A percentile compares a stretch with the other conserved stretches of the same genome.
Evolutionary conservation across 2,113 vertebrate genomes (phyloP).

Genomic region (Pelodiscus sinensis): DNA sequence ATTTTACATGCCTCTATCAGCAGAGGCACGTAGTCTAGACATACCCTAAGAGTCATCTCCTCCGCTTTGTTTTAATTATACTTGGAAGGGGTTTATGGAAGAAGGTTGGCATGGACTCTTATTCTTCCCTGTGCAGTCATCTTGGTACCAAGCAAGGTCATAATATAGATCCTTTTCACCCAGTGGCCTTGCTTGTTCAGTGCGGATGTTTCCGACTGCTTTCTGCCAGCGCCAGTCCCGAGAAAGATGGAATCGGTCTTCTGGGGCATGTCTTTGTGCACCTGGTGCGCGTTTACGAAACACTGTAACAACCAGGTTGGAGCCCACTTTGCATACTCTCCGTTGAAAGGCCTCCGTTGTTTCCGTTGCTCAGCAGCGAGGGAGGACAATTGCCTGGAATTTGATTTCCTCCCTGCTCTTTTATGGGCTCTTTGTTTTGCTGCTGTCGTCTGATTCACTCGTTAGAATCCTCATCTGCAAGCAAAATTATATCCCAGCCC

Average conservation of each 20-base stretch:
- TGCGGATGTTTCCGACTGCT: not conserved
- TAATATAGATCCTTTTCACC: not conserved
- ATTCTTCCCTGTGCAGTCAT: not conserved
- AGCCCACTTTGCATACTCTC: not conserved
- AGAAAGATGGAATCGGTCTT: not conserved
- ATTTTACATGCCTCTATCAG: too few species aligned
- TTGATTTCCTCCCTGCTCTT: not conserved
- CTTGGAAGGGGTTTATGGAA: not conserved
- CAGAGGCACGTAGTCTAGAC: too few species aligned
- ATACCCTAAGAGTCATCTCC: not conserved
- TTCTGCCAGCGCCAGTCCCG: not conserved
- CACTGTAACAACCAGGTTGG: not conserved
- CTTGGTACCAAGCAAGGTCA: not conserved
- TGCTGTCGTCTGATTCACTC: fast-evolving
- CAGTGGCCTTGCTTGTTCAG: not conserved
- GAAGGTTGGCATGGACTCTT: not conserved
- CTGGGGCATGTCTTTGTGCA: not conserved
- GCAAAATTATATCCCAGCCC: not conserved
- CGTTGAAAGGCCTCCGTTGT: not conserved
- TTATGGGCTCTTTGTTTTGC: not conserved
- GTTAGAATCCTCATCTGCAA: not conserved
- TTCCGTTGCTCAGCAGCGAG: not conserved
- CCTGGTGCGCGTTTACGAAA: not conserved
- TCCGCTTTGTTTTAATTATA: not conserved
- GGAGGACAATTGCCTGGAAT: not conserved